Evolutionary conservation across 2,797 vertebrate species (phyloP), one percentile per base, ranked within the genome.

Genomic region (Remorina albescens): DNA sequence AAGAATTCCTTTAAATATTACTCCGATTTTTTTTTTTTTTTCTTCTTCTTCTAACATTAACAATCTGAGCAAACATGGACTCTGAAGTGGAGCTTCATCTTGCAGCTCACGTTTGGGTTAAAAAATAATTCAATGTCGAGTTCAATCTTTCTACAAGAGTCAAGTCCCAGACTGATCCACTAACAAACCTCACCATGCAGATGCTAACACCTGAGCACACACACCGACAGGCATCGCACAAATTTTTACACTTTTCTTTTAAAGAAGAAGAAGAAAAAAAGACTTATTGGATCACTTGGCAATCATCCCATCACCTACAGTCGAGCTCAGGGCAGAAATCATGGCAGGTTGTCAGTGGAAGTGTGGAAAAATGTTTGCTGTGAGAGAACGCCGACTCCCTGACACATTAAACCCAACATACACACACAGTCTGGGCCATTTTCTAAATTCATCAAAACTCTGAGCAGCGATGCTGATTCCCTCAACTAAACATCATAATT

Each of bases 391-490:
- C 21, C 0, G 34, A 76, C 61, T 83, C 82, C 81, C 79, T 71
- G 89, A 90, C 83, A 87, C 68, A 32, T 74, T 74, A 72, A 82
- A 76, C 80, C 76, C 19, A 65, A 79, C 78, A 28, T 32, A n/a
- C n/a, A 79, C 78, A 72, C 69, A 81, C 74, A n/a, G 58, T 78
- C 47, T 5, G 50, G 81, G 58, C 44, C 32, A 61, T 34, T 78
- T 69, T 79, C 61, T n/a, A 64, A 80, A 85, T 57, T 71, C 81
- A 82, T 85, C 87, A 79, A 42, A 77, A 46, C 67, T 88, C 84
- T 84, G 84, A 73, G 62, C 41, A 0, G 57, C 0, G n/a, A 77
- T 61, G 74, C 74, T 49, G 62, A 83, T 75, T 89, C 73, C 85
- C 83, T 78, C 78, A 76, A 85, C 71, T 71, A 85, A 83, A 78